Base-by-base conservation (phyloP, 2,113 vertebrate genomes). In the Barnardius zonarius region DNA sequence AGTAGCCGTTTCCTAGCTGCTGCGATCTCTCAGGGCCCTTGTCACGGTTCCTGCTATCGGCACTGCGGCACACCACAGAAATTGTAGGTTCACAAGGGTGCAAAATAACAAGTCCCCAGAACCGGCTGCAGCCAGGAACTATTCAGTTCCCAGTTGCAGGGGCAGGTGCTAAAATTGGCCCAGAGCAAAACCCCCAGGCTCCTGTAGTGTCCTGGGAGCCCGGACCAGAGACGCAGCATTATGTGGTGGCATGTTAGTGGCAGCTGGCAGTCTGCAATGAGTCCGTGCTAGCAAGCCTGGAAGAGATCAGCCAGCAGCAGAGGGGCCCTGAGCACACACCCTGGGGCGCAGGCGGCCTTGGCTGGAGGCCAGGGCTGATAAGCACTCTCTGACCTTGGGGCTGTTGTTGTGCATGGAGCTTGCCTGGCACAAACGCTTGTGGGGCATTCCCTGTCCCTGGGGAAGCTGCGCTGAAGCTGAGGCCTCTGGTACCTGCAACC, bases 341-440 rank as follows among this genome's bases (percentile, higher is more conserved):
- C 74, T 0, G 63, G 66, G 80, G 80, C 87, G 14, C 43, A 43
- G 14, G 43, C 43, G 57, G 84, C 81, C 28, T 67, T 49, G 84
- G 87, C 93, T 7, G 11, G 13, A 13, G 25, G 61, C 92, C 92
- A 86, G 80, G n/a, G 31, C 90, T 64, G 95, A 94, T 89, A 96
- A 93, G 90, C 92, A 93, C 84, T 72, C 73, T 41, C 77, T 91
- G 93, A 75, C 93, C 92, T 91, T 61, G 74, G 81, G 43, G 90
- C 84, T 84, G 90, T 16, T 84, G 84, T 20, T 66, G n/a, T 12
- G 28, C 48, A 37, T 1, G 13, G 28, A 81, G 84, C 78, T 85
- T 22, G 0, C 57, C 68, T 6, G 67, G 44, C 2, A 0, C 57
- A 79, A 23, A 82, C 5, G 1, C 66, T 23, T 25, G 12, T 37